phyloP scores from a whole-genome alignment of 2,113 vertebrate species.

The Tonatia bakeri region DNA sequence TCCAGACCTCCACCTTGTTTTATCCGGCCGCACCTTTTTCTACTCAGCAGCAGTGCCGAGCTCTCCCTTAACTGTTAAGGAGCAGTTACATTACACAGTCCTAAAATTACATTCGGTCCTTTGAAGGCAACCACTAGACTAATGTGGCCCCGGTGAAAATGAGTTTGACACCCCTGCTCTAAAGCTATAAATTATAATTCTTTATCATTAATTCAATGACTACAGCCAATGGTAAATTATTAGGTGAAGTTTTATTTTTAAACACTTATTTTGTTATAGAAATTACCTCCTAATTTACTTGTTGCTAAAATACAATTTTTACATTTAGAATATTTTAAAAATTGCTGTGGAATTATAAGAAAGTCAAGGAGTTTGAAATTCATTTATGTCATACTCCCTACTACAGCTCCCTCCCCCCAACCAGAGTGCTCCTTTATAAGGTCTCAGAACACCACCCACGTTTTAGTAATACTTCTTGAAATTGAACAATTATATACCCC shows the following conservation, averaged over 20 bases:
- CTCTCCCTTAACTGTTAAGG: no score
- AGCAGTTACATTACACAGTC: no score
- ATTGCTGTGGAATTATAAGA: neutral
- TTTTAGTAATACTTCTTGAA: neutral
- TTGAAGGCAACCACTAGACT: no score
- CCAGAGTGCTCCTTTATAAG: neutral
- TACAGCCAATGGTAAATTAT: neutral
- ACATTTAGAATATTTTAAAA: conserved; percentile 9
- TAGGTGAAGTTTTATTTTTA: neutral
- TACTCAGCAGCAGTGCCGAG: no score
- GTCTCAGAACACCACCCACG: neutral
- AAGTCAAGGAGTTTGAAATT: neutral
- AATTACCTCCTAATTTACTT: neutral
- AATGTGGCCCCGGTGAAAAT: no score
- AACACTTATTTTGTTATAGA: conserved; percentile 4
- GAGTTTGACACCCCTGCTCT: neutral
- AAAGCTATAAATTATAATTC: neutral
- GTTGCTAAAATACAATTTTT: neutral
- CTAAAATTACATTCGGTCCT: no score
- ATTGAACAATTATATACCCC: neutral
- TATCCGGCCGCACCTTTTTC: no score
- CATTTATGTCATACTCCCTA: neutral
- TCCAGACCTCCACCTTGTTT: no score
- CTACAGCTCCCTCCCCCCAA: neutral
- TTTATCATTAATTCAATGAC: neutral